phyloP scores from a whole-genome alignment of 1,140 invertebrate species.

The Drosophila orosa region DNA sequence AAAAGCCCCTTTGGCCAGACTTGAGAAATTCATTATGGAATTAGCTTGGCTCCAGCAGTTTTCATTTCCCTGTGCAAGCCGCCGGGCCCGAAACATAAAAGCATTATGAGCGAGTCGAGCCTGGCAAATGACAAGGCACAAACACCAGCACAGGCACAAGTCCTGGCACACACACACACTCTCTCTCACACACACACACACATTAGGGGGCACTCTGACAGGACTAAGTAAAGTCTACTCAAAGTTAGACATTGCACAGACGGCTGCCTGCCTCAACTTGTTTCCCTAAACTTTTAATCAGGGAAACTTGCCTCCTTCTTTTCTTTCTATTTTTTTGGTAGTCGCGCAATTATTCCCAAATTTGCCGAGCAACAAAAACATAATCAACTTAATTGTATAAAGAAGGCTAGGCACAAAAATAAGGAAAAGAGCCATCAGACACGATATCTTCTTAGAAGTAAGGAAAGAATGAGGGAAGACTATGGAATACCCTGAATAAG shows the following conservation, averaged over 20 bases:
- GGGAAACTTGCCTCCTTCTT: constrained; percentile 24
- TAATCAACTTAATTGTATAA: constrained; percentile 81
- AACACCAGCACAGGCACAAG: background rate
- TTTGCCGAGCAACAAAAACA: constrained; percentile 72
- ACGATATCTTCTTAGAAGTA: background rate
- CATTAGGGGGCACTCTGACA: constrained; percentile 10
- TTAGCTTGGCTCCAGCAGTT: constrained; percentile 47
- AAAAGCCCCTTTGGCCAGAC: constrained; percentile 33
- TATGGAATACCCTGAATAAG: background rate
- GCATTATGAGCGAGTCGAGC: constrained; percentile 21
- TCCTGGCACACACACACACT: constrained; percentile 10
- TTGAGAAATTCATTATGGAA: constrained; percentile 51
- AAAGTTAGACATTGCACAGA: constrained; percentile 72
- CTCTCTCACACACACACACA: constrained; percentile 19
- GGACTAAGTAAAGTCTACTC: constrained; percentile 64
- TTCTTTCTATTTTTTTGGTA: background rate
- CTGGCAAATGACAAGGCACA: constrained; percentile 49
- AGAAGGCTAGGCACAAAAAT: constrained; percentile 50
- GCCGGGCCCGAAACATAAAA: constrained; percentile 42
- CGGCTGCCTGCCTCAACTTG: constrained; percentile 67
- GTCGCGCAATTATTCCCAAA: constrained; percentile 64
- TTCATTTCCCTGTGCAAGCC: constrained; percentile 40
- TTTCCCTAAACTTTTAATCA: constrained; percentile 75
- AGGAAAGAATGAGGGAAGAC: constrained; percentile 4
- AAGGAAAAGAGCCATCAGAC: constrained; percentile 9